Conservation (phyloP, 2,888 invertebrate genomes). For the Drosophila rellima region DNA sequence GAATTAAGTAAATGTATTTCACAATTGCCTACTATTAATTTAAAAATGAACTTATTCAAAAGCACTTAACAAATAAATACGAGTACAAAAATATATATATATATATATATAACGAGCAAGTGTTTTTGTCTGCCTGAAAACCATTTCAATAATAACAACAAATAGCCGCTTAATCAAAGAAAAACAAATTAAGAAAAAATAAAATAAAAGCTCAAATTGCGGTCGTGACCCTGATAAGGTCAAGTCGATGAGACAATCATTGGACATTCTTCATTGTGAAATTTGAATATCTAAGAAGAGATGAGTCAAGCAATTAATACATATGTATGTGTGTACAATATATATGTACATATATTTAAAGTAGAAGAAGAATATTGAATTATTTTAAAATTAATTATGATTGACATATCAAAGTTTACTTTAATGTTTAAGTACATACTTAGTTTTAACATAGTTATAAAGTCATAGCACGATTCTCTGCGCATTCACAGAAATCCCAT, state of each 20-base stretch:
- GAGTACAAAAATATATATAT: neutral
- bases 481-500: neutral
- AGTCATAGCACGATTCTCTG: neutral
- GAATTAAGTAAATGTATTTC: slow-evolving; percentile 12
- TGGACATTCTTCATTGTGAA: slow-evolving; percentile 11
- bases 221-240: slow-evolving; percentile 21
- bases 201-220: slow-evolving; percentile 19
- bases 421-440: neutral
- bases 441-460: neutral
- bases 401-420: neutral
- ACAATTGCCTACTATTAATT: slow-evolving; percentile 8
- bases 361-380: too few relatives aligned
- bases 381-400: too few relatives aligned
- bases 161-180: slow-evolving; percentile 35
- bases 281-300: neutral
- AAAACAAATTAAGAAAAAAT: slow-evolving; percentile 35
- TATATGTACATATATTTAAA: too few relatives aligned
- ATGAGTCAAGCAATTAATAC: slow-evolving; percentile 15
- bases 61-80: slow-evolving; percentile 23
- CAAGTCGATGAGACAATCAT: slow-evolving; percentile 37
- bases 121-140: slow-evolving; percentile 37
- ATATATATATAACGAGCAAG: slow-evolving; percentile 9
- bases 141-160: slow-evolving; percentile 43
- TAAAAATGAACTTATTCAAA: slow-evolving; percentile 21
- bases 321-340: too few relatives aligned